Evolutionary conservation across 1,140 invertebrate genomes (phyloP), one percentile per base, ranked within the genome.

Genomic region (Drosophila burlai): DNA sequence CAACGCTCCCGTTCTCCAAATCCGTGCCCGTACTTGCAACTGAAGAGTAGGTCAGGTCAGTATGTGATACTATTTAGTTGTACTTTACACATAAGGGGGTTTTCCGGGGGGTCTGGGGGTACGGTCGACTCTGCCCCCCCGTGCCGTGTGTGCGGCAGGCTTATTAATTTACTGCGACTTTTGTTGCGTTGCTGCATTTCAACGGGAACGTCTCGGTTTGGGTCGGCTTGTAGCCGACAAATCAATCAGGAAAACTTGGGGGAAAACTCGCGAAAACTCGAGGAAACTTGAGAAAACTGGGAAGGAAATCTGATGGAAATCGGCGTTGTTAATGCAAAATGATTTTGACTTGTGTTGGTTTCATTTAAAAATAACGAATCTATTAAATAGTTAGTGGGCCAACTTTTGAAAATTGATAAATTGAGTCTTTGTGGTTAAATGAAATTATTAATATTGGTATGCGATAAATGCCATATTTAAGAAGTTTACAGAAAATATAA

Each of bases 31-130:
- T 74, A 49, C 43, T 38, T 42, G 59, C 52, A 72, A 76, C 80
- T 63, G 84, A 81, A 90, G 78, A 89, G 84, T 89, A 89, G 84
- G 84, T 89, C 84, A 89, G 84, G 84, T 89, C 84, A 89, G 84
- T 89, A 83, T 90, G 78, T 80, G 79, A 78, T 84, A 87, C 84
- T 89, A 87, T 89, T 83, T 80, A 80, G 84, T 54, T 47, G 21
- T 57, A 57, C 54, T 40, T 57, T 57, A 40, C 54, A 57, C 54
- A 74, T 64, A 52, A 52, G 36, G 38, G 7, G 18, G 4, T 11
- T 5, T 8, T 21, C 18, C 21, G 21, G 21, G 38, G n/a, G 31
- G 13, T n/a, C 4, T 10, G 21, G 16, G 40, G 46, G 46, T 24
- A 26, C 2, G 6, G 29, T 38, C 31, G 31, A 57, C 40, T 50